These are phyloP conservation scores for Meloidogyne floridensis DNA, from an alignment of 1,140 invertebrate genomes.

Conservation along the genomic window DNA sequence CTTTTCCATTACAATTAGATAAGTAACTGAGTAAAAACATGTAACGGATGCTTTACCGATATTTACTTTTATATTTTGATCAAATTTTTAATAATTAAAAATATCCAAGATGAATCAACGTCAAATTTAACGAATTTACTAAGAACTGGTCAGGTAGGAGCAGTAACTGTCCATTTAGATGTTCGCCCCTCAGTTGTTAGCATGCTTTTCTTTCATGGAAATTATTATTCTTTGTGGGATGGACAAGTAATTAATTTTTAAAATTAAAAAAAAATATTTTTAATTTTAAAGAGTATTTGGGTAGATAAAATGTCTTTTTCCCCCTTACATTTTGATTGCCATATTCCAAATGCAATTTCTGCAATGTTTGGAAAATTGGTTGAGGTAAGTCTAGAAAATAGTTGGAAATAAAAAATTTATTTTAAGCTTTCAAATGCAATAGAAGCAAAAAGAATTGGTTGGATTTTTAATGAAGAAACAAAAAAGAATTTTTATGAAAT, in stretches of 20 bases:
- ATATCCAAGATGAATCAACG: not conserved
- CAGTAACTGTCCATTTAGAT: conserved; percentile 1
- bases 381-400: not conserved
- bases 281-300: conserved; percentile 7
- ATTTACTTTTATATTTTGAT: no score
- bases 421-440: conserved; percentile 1
- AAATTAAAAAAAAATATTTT: not conserved
- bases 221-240: conserved; percentile 9
- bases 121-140: conserved; percentile 5
- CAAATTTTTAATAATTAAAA: not conserved
- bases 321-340: not conserved
- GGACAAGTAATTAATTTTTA: not conserved
- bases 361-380: conserved; percentile 2
- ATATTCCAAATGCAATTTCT: not conserved
- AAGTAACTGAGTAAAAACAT: no score
- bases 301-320: not conserved
- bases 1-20: no score
- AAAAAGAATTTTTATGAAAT: not conserved
- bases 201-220: not conserved
- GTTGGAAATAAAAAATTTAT: not conserved
- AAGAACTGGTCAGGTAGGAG: not conserved
- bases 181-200: not conserved
- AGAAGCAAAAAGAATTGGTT: not conserved
- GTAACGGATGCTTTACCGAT: no score
- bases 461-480: conserved; percentile 4